These are phyloP conservation scores for Plebejus argus DNA, from an alignment of 2,888 invertebrate species.

Conservation along the genomic window DNA sequence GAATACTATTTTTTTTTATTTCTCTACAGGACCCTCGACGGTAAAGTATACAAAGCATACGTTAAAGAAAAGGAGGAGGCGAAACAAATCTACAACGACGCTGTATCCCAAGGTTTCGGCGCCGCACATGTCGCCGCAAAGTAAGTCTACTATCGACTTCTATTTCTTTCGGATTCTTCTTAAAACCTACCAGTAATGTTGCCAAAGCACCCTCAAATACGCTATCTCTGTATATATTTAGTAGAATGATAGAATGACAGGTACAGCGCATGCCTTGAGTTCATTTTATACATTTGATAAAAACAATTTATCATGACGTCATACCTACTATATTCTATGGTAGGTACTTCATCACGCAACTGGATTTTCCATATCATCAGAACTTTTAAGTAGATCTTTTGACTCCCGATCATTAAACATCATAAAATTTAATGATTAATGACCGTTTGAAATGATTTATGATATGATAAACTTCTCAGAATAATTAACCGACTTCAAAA, in stretches of 20 bases:
- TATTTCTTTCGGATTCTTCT: not conserved
- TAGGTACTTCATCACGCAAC: not conserved
- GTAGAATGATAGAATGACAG: too few species aligned
- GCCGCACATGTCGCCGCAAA: slow-evolving; percentile 83
- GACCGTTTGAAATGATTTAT: too few species aligned
- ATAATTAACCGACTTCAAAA: too few species aligned
- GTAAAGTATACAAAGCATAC: slow-evolving; percentile 83
- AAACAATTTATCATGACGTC: too few species aligned
- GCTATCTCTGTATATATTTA: too few species aligned
- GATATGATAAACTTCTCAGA: too few species aligned
- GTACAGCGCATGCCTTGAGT: too few species aligned
- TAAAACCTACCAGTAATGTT: not conserved
- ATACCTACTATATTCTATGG: not conserved
- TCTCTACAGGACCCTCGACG: slow-evolving; percentile 78
- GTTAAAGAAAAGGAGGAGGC: slow-evolving; percentile 84
- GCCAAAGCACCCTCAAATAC: too few species aligned
- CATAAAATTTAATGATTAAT: too few species aligned
- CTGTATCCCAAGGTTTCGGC: slow-evolving; percentile 79
- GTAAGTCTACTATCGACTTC: slow-evolving; percentile 44
- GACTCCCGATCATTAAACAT: too few species aligned
- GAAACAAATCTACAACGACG: slow-evolving; percentile 78
- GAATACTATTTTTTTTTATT: not conserved
- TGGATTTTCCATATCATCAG: not conserved
- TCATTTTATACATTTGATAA: too few species aligned
- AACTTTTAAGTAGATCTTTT: too few species aligned